phyloP scores from a whole-genome alignment of 2,888 invertebrate species.

The Drosophila dives region DNA sequence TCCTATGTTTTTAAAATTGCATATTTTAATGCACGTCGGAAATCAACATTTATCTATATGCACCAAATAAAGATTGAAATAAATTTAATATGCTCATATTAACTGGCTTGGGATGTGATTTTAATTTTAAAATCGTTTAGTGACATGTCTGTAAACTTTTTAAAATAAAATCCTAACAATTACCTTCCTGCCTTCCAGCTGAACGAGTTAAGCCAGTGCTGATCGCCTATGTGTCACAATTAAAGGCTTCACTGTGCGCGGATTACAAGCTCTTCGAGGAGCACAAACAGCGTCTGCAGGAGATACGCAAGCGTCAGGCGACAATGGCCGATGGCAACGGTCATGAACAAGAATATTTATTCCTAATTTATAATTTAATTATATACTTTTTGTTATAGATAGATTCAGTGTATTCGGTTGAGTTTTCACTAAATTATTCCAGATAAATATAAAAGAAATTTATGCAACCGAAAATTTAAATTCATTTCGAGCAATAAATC shows the following conservation, averaged over 20 bases:
- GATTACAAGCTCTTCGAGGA: constrained; percentile 86
- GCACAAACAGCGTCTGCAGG: constrained; percentile 86
- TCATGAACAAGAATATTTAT: not conserved
- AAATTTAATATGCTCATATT: not conserved
- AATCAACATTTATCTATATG: not conserved
- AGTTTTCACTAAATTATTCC: not conserved
- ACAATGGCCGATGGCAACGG: constrained; percentile 48
- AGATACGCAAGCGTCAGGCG: constrained; percentile 84
- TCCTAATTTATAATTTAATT: not conserved
- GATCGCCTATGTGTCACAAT: constrained; percentile 83
- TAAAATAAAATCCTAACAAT: not conserved
- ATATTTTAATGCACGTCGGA: not conserved
- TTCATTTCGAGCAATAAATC: not conserved
- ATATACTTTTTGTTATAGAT: too few species aligned
- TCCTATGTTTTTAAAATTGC: not conserved
- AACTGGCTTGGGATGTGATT: not conserved
- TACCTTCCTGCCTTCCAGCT: constrained; percentile 18
- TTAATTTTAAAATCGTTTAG: not conserved
- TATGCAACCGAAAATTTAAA: not conserved
- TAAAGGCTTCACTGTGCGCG: constrained; percentile 85
- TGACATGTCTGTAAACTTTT: not conserved
- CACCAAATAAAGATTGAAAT: not conserved
- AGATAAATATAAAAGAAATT: not conserved
- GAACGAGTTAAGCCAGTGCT: constrained; percentile 85
- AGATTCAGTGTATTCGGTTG: too few species aligned